Evolutionary conservation across 2,113 vertebrate genomes (phyloP).

Genomic region (Carassius gibelio): DNA sequence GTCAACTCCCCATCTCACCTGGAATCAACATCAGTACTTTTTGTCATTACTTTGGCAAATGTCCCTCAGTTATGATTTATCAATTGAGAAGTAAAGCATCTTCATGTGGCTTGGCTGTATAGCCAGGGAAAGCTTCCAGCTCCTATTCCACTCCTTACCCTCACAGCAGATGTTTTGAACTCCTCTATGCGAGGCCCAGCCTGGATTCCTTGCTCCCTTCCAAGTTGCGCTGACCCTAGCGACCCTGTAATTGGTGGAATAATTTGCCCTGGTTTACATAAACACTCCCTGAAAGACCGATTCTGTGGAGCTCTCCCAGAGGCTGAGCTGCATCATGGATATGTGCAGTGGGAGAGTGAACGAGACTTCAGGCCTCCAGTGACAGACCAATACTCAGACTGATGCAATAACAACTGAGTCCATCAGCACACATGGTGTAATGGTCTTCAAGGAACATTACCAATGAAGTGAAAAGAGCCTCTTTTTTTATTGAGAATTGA

Average conservation of each 20-base stretch:
- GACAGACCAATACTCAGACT: slow-evolving; percentile 3
- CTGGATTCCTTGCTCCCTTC: slow-evolving; percentile 32
- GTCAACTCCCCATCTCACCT: slow-evolving; percentile 21
- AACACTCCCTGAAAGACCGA: slow-evolving; percentile 54
- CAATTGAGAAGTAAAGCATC: slow-evolving; percentile 58
- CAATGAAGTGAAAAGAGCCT: neutral
- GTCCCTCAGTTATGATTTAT: slow-evolving; percentile 52
- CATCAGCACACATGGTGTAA: slow-evolving; percentile 38
- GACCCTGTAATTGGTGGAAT: slow-evolving; percentile 59
- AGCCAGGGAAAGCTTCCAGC: slow-evolving; percentile 51
- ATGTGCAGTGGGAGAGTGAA: slow-evolving; percentile 10
- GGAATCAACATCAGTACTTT: slow-evolving; percentile 41
- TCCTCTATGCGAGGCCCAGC: slow-evolving; percentile 14
- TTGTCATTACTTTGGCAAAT: slow-evolving; percentile 55
- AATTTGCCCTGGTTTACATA: slow-evolving; percentile 59
- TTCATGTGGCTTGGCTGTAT: slow-evolving; percentile 48
- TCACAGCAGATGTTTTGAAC: slow-evolving; percentile 61
- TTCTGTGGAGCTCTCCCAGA: slow-evolving; percentile 31
- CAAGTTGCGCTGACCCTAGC: slow-evolving; percentile 45
- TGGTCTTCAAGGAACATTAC: slow-evolving; percentile 31
- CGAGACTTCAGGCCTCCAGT: slow-evolving; percentile 19
- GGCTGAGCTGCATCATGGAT: slow-evolving; percentile 29
- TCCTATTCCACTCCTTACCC: slow-evolving; percentile 47
- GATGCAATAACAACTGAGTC: slow-evolving; percentile 48
- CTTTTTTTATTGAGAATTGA: neutral